Evolutionary conservation across 2,888 invertebrate species (phyloP).

Genomic region (Lamproptera curius): DNA sequence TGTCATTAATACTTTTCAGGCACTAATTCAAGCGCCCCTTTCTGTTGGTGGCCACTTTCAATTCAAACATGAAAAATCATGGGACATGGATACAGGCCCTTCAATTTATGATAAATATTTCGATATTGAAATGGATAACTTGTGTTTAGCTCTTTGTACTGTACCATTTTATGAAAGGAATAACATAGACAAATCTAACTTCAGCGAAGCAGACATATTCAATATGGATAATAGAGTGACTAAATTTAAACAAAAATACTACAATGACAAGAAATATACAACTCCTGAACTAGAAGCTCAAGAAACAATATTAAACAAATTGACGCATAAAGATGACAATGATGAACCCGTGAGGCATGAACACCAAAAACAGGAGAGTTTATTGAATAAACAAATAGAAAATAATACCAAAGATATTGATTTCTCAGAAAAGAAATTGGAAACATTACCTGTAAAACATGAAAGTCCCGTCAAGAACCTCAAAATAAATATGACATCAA

Average conservation of each 20-base stretch:
- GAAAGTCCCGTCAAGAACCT: slow-evolving; percentile 15
- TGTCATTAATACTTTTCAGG: too few species aligned
- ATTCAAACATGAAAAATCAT: slow-evolving; percentile 73
- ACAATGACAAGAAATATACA: slow-evolving; percentile 50
- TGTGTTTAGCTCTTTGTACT: slow-evolving; percentile 53
- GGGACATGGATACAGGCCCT: slow-evolving; percentile 55
- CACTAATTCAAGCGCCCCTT: slow-evolving; percentile 58
- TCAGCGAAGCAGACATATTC: slow-evolving; percentile 52
- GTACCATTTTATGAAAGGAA: slow-evolving; percentile 68
- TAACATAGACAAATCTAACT: slow-evolving; percentile 44
- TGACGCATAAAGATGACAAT: slow-evolving; percentile 25
- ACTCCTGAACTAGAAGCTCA: slow-evolving; percentile 53
- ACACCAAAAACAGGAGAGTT: slow-evolving; percentile 12
- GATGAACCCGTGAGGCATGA: too few species aligned
- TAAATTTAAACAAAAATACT: slow-evolving; percentile 63
- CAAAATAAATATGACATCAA: slow-evolving; percentile 2
- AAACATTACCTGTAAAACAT: background rate
- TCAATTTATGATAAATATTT: slow-evolving; percentile 68
- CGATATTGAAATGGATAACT: slow-evolving; percentile 57
- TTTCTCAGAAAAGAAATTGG: too few species aligned
- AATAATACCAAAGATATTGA: background rate
- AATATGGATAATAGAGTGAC: slow-evolving; percentile 61
- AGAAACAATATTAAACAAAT: slow-evolving; percentile 42
- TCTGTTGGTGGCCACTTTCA: slow-evolving; percentile 71
- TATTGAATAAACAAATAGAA: slow-evolving; percentile 16